A percentile compares a stretch with the other conserved stretches of the same genome.
These are phyloP conservation scores for Cuculus canorus DNA, from an alignment of 2,797 vertebrate genomes.

Conservation along the genomic window DNA sequence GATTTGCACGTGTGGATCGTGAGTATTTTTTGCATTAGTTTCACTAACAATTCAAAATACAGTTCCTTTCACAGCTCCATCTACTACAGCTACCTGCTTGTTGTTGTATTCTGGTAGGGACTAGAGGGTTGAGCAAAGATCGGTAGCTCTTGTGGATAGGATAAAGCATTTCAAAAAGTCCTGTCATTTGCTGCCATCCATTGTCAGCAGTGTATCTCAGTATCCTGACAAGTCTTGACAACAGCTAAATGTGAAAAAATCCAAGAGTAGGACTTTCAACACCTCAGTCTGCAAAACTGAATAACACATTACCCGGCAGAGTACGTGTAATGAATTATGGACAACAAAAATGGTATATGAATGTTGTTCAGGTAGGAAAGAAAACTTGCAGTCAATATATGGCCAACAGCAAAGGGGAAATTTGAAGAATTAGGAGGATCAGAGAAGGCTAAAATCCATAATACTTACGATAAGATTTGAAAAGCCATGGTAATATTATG, in stretches of 20 bases:
- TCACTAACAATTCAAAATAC: background rate
- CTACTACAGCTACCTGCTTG: background rate
- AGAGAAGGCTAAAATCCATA: background rate
- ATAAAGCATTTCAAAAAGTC: background rate
- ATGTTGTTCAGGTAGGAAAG: background rate
- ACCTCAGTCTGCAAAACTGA: background rate
- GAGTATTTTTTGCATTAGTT: background rate
- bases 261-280: background rate
- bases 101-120: background rate
- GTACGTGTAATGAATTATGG: background rate
- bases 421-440: background rate
- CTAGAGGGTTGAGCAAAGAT: background rate
- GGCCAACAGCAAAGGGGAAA: background rate
- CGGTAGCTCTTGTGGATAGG: background rate
- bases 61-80: background rate
- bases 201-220: background rate
- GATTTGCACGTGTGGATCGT: background rate
- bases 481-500: background rate
- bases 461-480: background rate
- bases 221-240: background rate
- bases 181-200: background rate
- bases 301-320: background rate
- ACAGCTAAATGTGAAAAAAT: background rate
- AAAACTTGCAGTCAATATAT: background rate
- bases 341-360: background rate